Evolutionary conservation across 2,888 invertebrate species (phyloP).

Genomic region (Clostera curtula): DNA sequence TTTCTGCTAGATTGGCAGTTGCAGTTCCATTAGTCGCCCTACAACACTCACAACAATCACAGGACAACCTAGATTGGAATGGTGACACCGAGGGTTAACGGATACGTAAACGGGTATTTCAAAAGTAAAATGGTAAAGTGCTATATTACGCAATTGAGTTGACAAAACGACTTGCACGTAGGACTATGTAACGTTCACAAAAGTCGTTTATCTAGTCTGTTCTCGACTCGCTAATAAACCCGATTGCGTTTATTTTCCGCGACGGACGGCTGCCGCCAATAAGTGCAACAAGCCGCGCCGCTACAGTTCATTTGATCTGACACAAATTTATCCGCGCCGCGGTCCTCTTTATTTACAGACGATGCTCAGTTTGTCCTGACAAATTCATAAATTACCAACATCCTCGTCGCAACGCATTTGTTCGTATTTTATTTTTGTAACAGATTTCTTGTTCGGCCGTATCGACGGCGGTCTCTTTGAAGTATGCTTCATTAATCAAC

Average conservation of each 20-base stretch:
- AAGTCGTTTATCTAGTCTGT: too few relatives aligned
- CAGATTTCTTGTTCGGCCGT: conserved; percentile 52
- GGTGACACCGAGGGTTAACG: too few relatives aligned
- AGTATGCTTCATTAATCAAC: conserved; percentile 46
- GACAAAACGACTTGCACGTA: too few relatives aligned
- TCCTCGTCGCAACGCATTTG: conserved; percentile 55
- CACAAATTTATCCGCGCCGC: conserved; percentile 70
- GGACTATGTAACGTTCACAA: too few relatives aligned
- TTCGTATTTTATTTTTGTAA: conserved; percentile 60
- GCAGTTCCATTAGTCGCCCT: too few relatives aligned
- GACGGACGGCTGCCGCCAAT: conserved; percentile 38
- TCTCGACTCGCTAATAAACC: too few relatives aligned
- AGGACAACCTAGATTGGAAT: too few relatives aligned
- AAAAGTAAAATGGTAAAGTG: too few relatives aligned
- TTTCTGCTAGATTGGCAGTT: too few relatives aligned
- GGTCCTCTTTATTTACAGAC: conserved; percentile 65
- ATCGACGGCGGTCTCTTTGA: conserved; percentile 60
- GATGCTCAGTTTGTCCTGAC: conserved; percentile 69
- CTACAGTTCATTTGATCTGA: conserved; percentile 73
- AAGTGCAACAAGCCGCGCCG: conserved; percentile 62
- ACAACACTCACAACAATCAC: too few relatives aligned
- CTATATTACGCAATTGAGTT: too few relatives aligned
- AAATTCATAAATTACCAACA: conserved; percentile 75
- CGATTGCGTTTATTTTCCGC: conserved; percentile 31
- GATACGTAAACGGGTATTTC: too few relatives aligned